Evolutionary conservation across 1,140 invertebrate genomes (phyloP), one percentile per base, ranked within the genome.

Genomic region (Saxidomus purpurata): DNA sequence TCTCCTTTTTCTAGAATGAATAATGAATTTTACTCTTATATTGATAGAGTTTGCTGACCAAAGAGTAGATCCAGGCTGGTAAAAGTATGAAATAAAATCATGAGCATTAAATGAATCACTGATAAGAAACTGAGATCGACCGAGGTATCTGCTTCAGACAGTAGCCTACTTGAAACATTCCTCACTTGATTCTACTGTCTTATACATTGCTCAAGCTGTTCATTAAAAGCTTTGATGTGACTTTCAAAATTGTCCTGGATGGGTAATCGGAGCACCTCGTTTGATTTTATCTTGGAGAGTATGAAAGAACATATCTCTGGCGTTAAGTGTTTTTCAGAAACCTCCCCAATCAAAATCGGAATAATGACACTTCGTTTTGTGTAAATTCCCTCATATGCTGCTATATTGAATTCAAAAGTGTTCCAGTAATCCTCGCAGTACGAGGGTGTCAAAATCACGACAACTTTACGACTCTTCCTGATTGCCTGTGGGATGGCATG

Each of bases 371-470:
- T 85, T 31, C 43, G 34, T 28, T 63, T 79, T 9, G 76, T 67
- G 28, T 77, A 87, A 34, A 77, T 79, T 1, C 74, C 84, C n/a
- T 87, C 55, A 38, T 76, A 77, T n/a, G 67, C 84, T 22, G 74
- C 74, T 63, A 87, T 77, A 31, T 87, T 87, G 31, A 87, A 87
- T 47, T 87, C 69, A 67, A 87, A 87, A 0, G 25, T 77, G 19
- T 76, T 87, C 74, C 69, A 77, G 34, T 52, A 61, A 34, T 87
- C 49, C 2, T 61, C 31, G n/a, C 74, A 76, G 36, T 87, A 79
- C 0, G n/a, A 22, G 0, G 22, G 36, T 25, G 84, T 55, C 2
- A 87, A 19, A 19, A 87, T 28, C 11, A 31, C 74, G 17, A 76
- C 36, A 22, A 87, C 69, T 67, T 87, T 87, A 13, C 49, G 43